Evolutionary conservation across 2,888 invertebrate species (phyloP).

Genomic region (Tiliacea citrago): DNA sequence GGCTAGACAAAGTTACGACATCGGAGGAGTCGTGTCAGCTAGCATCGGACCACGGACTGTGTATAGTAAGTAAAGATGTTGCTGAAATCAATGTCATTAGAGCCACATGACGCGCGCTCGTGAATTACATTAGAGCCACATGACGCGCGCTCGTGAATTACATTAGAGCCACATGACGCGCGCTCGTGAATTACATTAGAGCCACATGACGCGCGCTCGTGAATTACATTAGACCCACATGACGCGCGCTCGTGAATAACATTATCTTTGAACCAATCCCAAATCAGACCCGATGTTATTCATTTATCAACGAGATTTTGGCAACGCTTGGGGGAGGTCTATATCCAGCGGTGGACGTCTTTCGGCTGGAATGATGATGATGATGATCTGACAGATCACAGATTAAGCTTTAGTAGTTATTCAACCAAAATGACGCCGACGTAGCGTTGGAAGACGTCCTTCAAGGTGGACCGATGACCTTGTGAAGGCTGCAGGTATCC

Average conservation of each 20-base stretch:
- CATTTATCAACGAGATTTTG: not conserved
- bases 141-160: not conserved
- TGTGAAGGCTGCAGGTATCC: too few relatives aligned
- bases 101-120: not conserved
- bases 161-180: not conserved
- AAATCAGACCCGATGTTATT: not conserved
- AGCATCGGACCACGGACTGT: slow-evolving; percentile 77
- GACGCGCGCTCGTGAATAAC: not conserved
- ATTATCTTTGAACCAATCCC: not conserved
- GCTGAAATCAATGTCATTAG: not conserved
- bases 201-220: not conserved
- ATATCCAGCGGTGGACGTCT: not conserved
- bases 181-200: not conserved
- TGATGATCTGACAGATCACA: not conserved
- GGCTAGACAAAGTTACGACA: slow-evolving; percentile 73
- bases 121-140: not conserved
- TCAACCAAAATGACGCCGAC: not conserved
- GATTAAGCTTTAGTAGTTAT: not conserved
- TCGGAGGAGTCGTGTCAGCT: slow-evolving; percentile 80
- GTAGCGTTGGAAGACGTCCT: too few relatives aligned
- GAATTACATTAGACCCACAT: not conserved
- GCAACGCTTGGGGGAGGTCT: not conserved
- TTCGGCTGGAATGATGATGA: not conserved
- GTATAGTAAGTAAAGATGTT: slow-evolving; percentile 49
- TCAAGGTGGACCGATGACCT: too few relatives aligned